phyloP scores from a whole-genome alignment of 2,113 vertebrate species.

The Gavialis gangeticus region DNA sequence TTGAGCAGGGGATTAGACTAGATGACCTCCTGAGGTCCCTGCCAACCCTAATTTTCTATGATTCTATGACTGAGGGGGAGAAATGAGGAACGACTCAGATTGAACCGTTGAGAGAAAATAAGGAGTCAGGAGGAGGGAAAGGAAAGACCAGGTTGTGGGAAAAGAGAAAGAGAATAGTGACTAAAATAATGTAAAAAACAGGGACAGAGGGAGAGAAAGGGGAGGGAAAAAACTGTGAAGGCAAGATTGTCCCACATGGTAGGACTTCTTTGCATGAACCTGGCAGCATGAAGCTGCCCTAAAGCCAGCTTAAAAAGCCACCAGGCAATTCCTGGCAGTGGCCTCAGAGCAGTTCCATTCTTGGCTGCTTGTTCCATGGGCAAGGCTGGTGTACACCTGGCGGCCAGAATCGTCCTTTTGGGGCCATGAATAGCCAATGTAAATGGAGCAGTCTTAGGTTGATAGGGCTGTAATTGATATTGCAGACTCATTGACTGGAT shows the following conservation, averaged over 20 bases:
- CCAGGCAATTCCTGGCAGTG: not conserved
- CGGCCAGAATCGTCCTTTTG: not conserved
- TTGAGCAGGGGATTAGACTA: too few relatives aligned
- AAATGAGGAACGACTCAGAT: not conserved
- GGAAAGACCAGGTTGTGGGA: not conserved
- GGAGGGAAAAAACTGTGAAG: not conserved
- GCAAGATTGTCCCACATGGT: not conserved
- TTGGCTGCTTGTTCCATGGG: not conserved
- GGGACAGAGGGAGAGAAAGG: not conserved
- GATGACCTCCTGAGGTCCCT: too few relatives aligned
- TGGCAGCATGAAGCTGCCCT: not conserved
- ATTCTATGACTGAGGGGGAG: not conserved
- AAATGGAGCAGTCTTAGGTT: accelerated
- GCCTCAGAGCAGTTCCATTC: not conserved
- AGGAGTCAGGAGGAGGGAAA: not conserved
- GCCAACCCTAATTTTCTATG: not conserved
- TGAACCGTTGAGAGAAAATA: not conserved
- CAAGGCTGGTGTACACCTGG: too few relatives aligned
- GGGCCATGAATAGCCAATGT: too few relatives aligned
- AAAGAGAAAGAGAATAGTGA: not conserved
- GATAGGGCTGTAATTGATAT: not conserved
- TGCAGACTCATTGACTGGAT: accelerated
- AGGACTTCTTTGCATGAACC: not conserved
- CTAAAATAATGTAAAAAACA: not conserved
- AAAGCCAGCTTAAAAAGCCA: not conserved